phyloP scores from a whole-genome alignment of 2,888 invertebrate species.

The Mylabris sibirica region DNA sequence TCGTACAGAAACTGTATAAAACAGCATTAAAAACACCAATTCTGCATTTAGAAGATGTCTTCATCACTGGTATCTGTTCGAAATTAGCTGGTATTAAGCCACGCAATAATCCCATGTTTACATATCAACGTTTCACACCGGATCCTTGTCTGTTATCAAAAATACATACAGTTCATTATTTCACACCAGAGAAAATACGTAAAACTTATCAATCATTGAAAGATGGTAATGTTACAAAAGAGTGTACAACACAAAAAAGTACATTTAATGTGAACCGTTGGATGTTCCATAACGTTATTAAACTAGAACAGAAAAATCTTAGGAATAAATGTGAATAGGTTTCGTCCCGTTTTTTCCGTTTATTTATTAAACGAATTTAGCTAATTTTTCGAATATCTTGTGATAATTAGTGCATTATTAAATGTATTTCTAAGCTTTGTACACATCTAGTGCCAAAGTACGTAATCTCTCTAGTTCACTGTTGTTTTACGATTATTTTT shows the following conservation, averaged over 20 bases:
- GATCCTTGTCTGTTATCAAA: slow-evolving; percentile 14
- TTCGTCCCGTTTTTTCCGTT: neutral
- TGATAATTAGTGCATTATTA: slow-evolving; percentile 40
- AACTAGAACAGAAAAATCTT: slow-evolving; percentile 23
- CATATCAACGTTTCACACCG: slow-evolving; percentile 60
- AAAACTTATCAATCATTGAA: slow-evolving; percentile 8
- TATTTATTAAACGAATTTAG: slow-evolving; percentile 1
- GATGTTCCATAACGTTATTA: slow-evolving; percentile 27
- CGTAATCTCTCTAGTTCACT: neutral
- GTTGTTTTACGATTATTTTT: neutral
- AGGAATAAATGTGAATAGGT: slow-evolving; percentile 34
- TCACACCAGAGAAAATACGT: slow-evolving; percentile 13
- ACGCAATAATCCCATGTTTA: slow-evolving; percentile 71
- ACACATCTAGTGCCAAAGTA: slow-evolving; percentile 34
- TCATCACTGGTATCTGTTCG: slow-evolving; percentile 79
- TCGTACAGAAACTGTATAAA: slow-evolving; percentile 71
- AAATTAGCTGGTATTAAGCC: slow-evolving; percentile 66
- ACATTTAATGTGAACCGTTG: slow-evolving; percentile 28
- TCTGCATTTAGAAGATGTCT: slow-evolving; percentile 82
- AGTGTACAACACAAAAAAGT: slow-evolving; percentile 4
- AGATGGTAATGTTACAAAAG: neutral
- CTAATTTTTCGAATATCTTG: slow-evolving; percentile 24
- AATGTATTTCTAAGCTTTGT: slow-evolving; percentile 38
- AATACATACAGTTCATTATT: slow-evolving; percentile 20
- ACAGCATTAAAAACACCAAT: slow-evolving; percentile 73